phyloP scores from a whole-genome alignment of 2,888 invertebrate species.

The Orthosia gracilis region DNA sequence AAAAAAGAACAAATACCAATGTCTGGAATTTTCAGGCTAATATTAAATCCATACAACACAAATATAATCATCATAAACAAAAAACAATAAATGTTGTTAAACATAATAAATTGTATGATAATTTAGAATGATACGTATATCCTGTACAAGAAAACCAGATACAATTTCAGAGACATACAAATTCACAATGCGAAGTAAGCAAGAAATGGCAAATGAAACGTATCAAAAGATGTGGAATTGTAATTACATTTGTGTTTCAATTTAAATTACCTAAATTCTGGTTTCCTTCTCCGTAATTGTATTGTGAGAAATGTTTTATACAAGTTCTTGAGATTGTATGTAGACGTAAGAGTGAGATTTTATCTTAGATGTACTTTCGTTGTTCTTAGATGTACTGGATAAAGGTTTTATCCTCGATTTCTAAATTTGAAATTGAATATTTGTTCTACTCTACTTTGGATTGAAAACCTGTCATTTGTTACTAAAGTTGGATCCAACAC shows the following conservation, averaged over 20 bases:
- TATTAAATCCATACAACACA: background rate
- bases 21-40: background rate
- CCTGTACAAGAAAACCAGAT: conserved; percentile 14
- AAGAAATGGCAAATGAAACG: conserved; percentile 45
- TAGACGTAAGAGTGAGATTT: conserved; percentile 1
- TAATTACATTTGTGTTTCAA: conserved; percentile 51
- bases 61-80: background rate
- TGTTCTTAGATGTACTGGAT: too few relatives aligned
- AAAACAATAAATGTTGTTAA: background rate
- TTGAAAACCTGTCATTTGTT: too few relatives aligned
- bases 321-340: background rate
- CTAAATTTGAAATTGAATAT: too few relatives aligned
- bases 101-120: conserved; percentile 24
- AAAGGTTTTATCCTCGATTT: background rate
- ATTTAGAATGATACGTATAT: conserved; percentile 38
- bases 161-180: conserved; percentile 23
- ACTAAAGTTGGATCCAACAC: too few relatives aligned
- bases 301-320: conserved; percentile 12
- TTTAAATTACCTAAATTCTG: conserved; percentile 44
- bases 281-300: conserved; percentile 16
- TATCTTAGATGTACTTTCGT: background rate
- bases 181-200: conserved; percentile 14
- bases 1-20: too few relatives aligned
- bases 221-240: conserved; percentile 37
- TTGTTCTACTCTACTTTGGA: too few relatives aligned